phyloP scores from a whole-genome alignment of 2,888 invertebrate genomes.

The Vandiemenella viatica region DNA sequence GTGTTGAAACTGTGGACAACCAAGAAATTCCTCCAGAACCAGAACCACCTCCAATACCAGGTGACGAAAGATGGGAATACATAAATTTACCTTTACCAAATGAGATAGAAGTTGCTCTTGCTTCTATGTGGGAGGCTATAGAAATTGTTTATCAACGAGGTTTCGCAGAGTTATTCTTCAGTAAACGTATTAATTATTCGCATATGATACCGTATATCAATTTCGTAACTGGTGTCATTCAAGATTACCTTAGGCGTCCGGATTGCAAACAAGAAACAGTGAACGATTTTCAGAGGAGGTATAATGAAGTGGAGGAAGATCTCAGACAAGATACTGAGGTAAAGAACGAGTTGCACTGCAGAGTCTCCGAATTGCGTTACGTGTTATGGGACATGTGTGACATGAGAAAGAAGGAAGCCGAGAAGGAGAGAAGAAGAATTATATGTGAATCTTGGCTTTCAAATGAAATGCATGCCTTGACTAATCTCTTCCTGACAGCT shows the following conservation, averaged over 20 bases:
- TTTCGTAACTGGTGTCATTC: constrained; percentile 38
- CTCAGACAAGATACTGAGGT: constrained; percentile 39
- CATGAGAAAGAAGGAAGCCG: constrained; percentile 35
- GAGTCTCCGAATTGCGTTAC: constrained; percentile 35
- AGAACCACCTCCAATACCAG: constrained; percentile 20
- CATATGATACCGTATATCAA: constrained; percentile 40
- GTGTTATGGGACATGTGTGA: constrained; percentile 41
- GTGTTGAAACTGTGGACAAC: background rate
- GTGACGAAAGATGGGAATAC: constrained; percentile 24
- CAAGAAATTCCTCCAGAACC: background rate
- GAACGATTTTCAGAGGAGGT: constrained; percentile 38
- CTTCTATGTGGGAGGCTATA: constrained; percentile 36
- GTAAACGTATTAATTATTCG: constrained; percentile 39
- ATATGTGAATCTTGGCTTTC: constrained; percentile 42
- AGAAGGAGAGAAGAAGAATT: constrained; percentile 35
- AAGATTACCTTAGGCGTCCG: constrained; percentile 36
- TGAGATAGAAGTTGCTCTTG: constrained; percentile 29
- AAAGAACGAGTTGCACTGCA: constrained; percentile 46
- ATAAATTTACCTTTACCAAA: constrained; percentile 26
- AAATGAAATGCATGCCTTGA: constrained; percentile 36
- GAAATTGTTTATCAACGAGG: constrained; percentile 37
- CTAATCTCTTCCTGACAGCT: constrained; percentile 38
- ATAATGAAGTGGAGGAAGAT: constrained; percentile 43
- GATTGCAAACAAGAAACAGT: constrained; percentile 42
- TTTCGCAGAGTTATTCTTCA: constrained; percentile 39